Conservation (phyloP, 1,140 invertebrate genomes). For the Tetraneura akinire region DNA sequence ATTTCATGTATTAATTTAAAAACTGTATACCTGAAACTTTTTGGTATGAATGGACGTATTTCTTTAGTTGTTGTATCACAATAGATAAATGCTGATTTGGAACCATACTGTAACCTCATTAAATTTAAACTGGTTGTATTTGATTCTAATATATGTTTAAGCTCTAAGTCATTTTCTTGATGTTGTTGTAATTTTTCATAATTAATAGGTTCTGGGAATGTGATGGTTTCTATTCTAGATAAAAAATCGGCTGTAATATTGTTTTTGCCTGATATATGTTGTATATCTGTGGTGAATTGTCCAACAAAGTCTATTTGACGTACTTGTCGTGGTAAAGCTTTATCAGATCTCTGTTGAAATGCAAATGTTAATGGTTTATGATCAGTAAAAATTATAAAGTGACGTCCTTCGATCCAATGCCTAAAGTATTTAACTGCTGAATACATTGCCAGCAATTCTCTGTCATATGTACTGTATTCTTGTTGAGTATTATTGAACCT, state of each 20-base stretch:
- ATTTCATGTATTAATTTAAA: conserved; percentile 58
- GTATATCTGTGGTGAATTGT: too few species aligned
- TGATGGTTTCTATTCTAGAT: not conserved
- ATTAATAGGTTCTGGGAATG: not conserved
- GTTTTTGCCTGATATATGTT: too few species aligned
- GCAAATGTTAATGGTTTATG: conserved; percentile 58
- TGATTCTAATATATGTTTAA: not conserved
- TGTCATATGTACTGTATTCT: conserved; percentile 59
- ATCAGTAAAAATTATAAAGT: conserved; percentile 57
- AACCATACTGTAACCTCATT: not conserved
- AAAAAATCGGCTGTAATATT: not conserved
- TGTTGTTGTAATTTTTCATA: not conserved
- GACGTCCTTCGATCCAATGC: conserved; percentile 57
- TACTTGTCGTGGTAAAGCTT: too few species aligned
- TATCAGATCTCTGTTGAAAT: conserved; percentile 55
- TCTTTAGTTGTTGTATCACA: conserved; percentile 53
- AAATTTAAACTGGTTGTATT: not conserved
- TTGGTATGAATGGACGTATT: conserved; percentile 56
- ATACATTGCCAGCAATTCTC: conserved; percentile 61
- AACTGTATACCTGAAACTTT: conserved; percentile 53
- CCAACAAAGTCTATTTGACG: too few species aligned
- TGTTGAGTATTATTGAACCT: conserved; percentile 57
- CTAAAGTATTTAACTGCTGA: conserved; percentile 59
- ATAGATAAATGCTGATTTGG: not conserved
- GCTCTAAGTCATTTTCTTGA: not conserved